phyloP scores from a whole-genome alignment of 2,888 invertebrate species.

The Euclidia mi region DNA sequence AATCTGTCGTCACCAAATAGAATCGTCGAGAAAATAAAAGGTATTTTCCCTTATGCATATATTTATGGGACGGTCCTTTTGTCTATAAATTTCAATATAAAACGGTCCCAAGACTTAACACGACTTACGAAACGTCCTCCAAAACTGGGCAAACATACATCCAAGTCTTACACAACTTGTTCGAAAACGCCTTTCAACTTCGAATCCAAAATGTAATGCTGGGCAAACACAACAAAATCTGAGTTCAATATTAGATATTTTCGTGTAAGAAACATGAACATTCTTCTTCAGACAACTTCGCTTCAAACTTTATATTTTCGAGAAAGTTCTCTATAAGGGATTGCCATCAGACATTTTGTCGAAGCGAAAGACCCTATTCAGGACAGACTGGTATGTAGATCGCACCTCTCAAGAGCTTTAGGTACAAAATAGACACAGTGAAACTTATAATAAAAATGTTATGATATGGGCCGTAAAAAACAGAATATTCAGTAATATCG shows the following conservation, averaged over 20 bases:
- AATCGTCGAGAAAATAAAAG: no score
- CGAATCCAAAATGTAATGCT: slow-evolving; percentile 1
- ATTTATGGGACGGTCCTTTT: no score
- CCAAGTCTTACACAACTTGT: no score
- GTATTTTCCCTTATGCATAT: no score
- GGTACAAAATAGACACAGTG: neutral
- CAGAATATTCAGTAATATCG: slow-evolving; percentile 28
- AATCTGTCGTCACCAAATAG: no score
- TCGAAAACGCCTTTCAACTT: neutral
- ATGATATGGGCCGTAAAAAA: slow-evolving; percentile 17
- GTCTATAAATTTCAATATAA: no score
- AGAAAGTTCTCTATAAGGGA: neutral
- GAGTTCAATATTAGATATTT: neutral
- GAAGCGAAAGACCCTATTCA: slow-evolving; percentile 7
- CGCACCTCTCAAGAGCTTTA: neutral
- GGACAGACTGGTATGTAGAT: neutral
- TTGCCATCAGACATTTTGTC: neutral
- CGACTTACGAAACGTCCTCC: no score
- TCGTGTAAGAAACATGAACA: neutral
- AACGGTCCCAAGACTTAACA: no score
- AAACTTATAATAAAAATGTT: slow-evolving; percentile 12
- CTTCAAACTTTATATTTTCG: neutral
- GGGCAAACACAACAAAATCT: neutral
- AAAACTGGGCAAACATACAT: no score
- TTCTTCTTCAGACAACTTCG: neutral